These are phyloP conservation scores for Elaeidobius kamerunicus DNA, from an alignment of 2,888 invertebrate genomes.

Conservation along the genomic window DNA sequence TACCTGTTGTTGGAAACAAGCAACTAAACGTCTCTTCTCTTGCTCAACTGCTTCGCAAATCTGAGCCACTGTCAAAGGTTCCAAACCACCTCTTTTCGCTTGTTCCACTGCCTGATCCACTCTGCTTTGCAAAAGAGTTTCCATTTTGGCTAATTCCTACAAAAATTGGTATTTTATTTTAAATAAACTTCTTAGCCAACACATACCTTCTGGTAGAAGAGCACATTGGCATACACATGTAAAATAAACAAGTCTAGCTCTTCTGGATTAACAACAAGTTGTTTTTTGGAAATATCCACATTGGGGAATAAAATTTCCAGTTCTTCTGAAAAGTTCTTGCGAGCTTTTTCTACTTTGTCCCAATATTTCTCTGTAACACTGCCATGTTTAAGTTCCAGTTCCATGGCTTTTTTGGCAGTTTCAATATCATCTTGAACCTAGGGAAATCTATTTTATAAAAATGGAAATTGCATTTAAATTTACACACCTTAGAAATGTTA, in stretches of 20 bases:
- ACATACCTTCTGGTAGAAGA: slow-evolving; percentile 63
- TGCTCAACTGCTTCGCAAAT: slow-evolving; percentile 68
- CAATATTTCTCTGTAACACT: slow-evolving; percentile 76
- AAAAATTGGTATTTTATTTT: background rate
- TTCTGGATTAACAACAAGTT: slow-evolving; percentile 58
- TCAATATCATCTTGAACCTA: slow-evolving; percentile 56
- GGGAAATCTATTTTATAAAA: too few relatives aligned
- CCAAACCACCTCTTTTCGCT: slow-evolving; percentile 54
- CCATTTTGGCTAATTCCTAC: slow-evolving; percentile 65
- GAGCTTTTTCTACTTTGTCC: slow-evolving; percentile 68
- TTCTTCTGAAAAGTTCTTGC: slow-evolving; percentile 62
- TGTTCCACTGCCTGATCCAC: slow-evolving; percentile 63
- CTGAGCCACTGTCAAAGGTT: slow-evolving; percentile 51
- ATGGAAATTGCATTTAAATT: too few relatives aligned
- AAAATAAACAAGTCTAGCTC: slow-evolving; percentile 76
- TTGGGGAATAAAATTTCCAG: slow-evolving; percentile 70
- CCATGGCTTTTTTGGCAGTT: slow-evolving; percentile 58
- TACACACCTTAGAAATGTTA: slow-evolving; percentile 51
- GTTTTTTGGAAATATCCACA: slow-evolving; percentile 64
- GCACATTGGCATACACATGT: slow-evolving; percentile 73
- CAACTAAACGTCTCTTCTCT: slow-evolving; percentile 63
- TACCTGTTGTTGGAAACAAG: slow-evolving; percentile 72
- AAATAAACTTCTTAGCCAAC: background rate
- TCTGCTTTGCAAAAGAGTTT: slow-evolving; percentile 62
- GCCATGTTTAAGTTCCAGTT: slow-evolving; percentile 55